phyloP scores from a whole-genome alignment of 2,888 invertebrate genomes.

The Cephus nigrinus region DNA sequence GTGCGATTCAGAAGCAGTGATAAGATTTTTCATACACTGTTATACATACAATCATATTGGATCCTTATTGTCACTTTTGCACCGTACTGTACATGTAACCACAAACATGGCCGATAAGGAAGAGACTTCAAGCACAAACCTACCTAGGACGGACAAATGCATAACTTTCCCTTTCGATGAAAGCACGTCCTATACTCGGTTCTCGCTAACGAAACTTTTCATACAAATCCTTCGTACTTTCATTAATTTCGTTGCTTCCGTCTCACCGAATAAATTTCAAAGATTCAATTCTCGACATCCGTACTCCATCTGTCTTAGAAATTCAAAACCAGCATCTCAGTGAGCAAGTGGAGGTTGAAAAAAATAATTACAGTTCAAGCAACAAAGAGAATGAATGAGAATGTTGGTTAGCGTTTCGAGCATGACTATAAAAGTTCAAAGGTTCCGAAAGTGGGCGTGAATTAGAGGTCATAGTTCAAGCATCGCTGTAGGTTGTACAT shows the following conservation, averaged over 20 bases:
- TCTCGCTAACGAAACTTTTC: too few relatives aligned
- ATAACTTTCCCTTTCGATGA: conserved; percentile 24
- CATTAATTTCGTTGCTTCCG: too few relatives aligned
- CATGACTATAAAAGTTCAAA: not conserved
- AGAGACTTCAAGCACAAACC: conserved; percentile 23
- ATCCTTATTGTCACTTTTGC: too few relatives aligned
- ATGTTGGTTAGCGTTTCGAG: not conserved
- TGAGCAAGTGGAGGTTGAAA: not conserved
- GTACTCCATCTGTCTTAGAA: not conserved
- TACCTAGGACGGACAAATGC: conserved; percentile 14
- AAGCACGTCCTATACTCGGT: not conserved
- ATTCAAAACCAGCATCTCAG: not conserved
- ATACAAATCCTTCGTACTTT: too few relatives aligned
- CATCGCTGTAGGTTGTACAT: not conserved
- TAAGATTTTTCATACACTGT: too few relatives aligned
- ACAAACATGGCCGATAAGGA: not conserved
- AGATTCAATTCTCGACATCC: too few relatives aligned
- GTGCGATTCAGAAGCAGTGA: too few relatives aligned
- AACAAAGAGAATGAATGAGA: not conserved
- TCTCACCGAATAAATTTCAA: too few relatives aligned
- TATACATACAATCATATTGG: too few relatives aligned
- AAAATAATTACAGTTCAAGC: not conserved
- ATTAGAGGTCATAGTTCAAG: not conserved
- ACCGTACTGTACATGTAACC: too few relatives aligned
- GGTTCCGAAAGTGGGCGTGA: not conserved